phyloP scores from a whole-genome alignment of 2,797 vertebrate species.

The Aphelocoma californica region DNA sequence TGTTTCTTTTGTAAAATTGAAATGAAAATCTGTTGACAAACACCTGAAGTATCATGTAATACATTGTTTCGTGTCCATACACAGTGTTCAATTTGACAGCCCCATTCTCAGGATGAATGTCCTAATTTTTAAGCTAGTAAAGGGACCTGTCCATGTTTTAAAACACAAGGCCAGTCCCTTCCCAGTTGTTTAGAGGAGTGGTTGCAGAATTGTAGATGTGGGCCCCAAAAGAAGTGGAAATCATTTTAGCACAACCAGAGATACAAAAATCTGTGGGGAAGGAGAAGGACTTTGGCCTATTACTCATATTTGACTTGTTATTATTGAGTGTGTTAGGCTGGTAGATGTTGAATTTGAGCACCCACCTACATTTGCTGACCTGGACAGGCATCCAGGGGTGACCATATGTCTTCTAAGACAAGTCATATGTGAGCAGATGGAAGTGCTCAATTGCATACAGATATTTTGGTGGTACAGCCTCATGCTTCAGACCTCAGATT shows the following conservation, averaged over 20 bases:
- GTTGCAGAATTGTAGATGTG: not conserved
- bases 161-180: not conserved
- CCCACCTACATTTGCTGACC: not conserved
- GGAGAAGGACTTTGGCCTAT: not conserved
- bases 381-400: not conserved
- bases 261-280: not conserved
- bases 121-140: not conserved
- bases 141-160: not conserved
- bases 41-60: not conserved
- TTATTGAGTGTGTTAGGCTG: not conserved
- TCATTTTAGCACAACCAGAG: not conserved
- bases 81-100: not conserved
- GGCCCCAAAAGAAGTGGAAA: not conserved
- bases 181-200: not conserved
- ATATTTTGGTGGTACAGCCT: not conserved
- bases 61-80: too few relatives aligned
- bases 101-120: not conserved
- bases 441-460: not conserved
- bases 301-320: not conserved
- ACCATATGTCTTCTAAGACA: not conserved
- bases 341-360: not conserved
- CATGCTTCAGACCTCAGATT: not conserved
- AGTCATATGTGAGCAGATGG: not conserved
- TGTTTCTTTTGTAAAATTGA: not conserved
- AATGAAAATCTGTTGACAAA: not conserved